Evolutionary conservation across 2,888 invertebrate species (phyloP).

Genomic region (Rhorus exstirpatorius): DNA sequence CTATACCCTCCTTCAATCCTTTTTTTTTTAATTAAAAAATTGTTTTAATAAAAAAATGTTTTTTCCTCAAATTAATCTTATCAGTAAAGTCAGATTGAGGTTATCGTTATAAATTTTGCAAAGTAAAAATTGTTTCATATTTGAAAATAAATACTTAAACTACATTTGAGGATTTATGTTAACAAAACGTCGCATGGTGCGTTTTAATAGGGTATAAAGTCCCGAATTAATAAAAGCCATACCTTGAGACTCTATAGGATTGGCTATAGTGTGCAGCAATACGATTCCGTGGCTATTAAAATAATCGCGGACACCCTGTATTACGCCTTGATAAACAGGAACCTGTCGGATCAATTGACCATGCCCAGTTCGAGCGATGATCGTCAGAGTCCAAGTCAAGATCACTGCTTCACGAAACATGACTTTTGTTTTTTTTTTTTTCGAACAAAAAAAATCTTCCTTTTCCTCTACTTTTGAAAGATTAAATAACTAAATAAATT

Average conservation of each 20-base stretch:
- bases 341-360: constrained; percentile 76
- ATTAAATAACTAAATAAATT: not conserved
- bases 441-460: not conserved
- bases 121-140: too few relatives aligned
- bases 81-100: too few relatives aligned
- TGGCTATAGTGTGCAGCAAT: constrained; percentile 77
- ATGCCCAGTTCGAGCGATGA: not conserved
- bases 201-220: not conserved
- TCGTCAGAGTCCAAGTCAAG: constrained; percentile 35
- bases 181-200: too few relatives aligned
- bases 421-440: not conserved
- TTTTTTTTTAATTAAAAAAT: constrained; percentile 25
- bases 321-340: constrained; percentile 77
- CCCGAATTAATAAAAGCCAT: constrained; percentile 64
- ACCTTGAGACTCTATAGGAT: constrained; percentile 78
- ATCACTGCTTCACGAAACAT: constrained; percentile 32
- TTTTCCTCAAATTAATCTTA: too few relatives aligned
- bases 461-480: too few relatives aligned
- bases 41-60: too few relatives aligned
- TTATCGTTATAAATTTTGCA: too few relatives aligned
- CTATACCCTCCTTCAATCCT: constrained; percentile 75
- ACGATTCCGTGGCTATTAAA: constrained; percentile 84
- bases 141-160: too few relatives aligned
- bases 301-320: constrained; percentile 79
- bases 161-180: too few relatives aligned